A percentile compares a stretch with the other conserved stretches of the same genome.
These are phyloP conservation scores for Drosophila pectinifera DNA, from an alignment of 1,140 invertebrate species.

Conservation along the genomic window DNA sequence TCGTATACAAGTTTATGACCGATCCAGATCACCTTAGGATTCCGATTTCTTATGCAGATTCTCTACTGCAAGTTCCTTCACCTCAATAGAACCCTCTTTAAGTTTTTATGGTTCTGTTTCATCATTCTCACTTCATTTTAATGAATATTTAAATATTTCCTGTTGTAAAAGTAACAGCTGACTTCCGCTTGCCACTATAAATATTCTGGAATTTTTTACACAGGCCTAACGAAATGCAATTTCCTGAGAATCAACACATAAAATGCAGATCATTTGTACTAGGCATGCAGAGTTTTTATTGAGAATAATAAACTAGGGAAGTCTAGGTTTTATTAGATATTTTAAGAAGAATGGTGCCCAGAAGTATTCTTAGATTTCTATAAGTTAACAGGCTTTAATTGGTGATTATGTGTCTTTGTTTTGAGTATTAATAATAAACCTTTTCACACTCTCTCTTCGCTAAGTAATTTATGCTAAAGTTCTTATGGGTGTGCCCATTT, in stretches of 20 bases:
- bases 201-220: conserved; percentile 3
- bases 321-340: too few species aligned
- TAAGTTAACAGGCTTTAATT: too few species aligned
- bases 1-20: conserved; percentile 28
- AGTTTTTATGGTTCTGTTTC: conserved; percentile 28
- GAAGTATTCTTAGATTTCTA: too few species aligned
- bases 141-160: conserved; percentile 35
- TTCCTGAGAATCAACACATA: conserved; percentile 11
- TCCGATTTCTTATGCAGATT: conserved; percentile 9
- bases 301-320: too few species aligned
- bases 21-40: neutral
- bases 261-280: neutral
- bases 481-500: neutral
- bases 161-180: conserved; percentile 24
- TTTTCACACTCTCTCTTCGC: too few species aligned
- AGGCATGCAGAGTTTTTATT: neutral
- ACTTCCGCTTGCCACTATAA: conserved; percentile 14
- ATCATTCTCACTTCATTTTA: conserved; percentile 34
- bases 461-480: neutral
- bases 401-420: too few species aligned
- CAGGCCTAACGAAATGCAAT: conserved; percentile 1
- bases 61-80: neutral
- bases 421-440: too few species aligned
- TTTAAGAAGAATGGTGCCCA: too few species aligned
- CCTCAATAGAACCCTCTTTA: neutral